Evolutionary conservation across 2,888 invertebrate genomes (phyloP).

Genomic region (Eilema caniola): DNA sequence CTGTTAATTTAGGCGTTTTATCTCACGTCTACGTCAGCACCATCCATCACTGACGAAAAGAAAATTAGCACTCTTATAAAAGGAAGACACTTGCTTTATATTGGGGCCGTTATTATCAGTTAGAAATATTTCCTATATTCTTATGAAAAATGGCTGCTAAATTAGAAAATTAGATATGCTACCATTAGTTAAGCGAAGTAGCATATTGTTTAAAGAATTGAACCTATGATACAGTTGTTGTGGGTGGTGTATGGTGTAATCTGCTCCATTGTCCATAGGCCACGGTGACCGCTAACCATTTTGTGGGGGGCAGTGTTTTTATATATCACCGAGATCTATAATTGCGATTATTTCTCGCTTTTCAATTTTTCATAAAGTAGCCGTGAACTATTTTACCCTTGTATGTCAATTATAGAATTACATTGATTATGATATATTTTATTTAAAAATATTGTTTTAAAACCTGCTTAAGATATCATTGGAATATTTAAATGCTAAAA

Average conservation of each 20-base stretch:
- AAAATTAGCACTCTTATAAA: constrained; percentile 55
- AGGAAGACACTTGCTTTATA: constrained; percentile 42
- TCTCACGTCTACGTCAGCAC: constrained; percentile 40
- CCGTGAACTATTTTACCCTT: too few relatives aligned
- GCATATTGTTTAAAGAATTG: too few relatives aligned
- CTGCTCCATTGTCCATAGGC: too few relatives aligned
- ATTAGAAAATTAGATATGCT: neutral
- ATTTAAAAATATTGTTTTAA: too few relatives aligned
- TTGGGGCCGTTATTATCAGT: constrained; percentile 43
- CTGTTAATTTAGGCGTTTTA: constrained; percentile 43
- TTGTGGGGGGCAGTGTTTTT: too few relatives aligned
- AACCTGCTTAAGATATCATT: neutral
- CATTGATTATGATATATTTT: too few relatives aligned
- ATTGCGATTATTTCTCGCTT: too few relatives aligned
- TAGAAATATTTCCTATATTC: constrained; percentile 41
- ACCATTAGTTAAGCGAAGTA: neutral
- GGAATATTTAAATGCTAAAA: neutral
- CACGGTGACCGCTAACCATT: too few relatives aligned
- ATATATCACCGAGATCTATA: neutral
- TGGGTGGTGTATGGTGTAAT: too few relatives aligned
- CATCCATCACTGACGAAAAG: constrained; percentile 71
- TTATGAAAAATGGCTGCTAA: constrained; percentile 30
- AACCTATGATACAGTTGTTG: too few relatives aligned
- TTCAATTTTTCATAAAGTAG: too few relatives aligned
- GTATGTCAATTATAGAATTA: too few relatives aligned